Conservation (phyloP, 2,888 invertebrate species). For the Ennomos fuscantarius region DNA sequence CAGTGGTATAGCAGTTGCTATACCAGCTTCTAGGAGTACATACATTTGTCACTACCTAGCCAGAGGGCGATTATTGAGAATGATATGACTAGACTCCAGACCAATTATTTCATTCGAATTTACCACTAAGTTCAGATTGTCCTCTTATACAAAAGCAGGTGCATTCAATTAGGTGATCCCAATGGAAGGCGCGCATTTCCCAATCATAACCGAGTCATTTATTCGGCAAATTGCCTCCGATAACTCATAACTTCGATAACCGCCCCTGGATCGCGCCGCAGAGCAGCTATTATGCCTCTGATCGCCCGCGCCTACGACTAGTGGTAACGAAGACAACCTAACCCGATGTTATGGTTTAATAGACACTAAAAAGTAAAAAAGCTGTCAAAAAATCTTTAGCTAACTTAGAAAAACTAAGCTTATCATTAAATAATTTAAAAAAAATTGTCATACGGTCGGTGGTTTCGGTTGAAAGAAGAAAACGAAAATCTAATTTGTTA, state of each 20-base stretch:
- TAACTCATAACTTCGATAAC: constrained; percentile 53
- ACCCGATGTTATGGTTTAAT: constrained; percentile 7
- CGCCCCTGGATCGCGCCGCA: constrained; percentile 60
- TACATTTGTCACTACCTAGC: too few species aligned
- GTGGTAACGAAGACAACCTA: constrained; percentile 56
- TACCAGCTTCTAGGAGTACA: too few species aligned
- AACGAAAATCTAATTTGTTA: too few species aligned
- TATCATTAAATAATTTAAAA: too few species aligned
- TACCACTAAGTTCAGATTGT: background rate
- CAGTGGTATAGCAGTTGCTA: too few species aligned
- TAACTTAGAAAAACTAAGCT: too few species aligned
- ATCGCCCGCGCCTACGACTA: constrained; percentile 53
- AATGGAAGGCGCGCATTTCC: constrained; percentile 13
- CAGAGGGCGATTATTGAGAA: too few species aligned
- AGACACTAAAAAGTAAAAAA: too few species aligned
- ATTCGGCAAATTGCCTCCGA: constrained; percentile 69
- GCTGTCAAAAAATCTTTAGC: too few species aligned
- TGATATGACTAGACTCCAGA: background rate
- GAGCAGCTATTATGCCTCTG: constrained; percentile 62
- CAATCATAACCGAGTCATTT: constrained; percentile 53
- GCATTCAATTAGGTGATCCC: constrained; percentile 5
- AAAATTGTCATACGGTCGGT: too few species aligned
- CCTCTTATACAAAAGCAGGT: constrained; percentile 11
- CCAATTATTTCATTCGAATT: background rate
- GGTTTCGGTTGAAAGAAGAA: too few species aligned